Evolutionary conservation across 1,140 invertebrate species (phyloP).

Genomic region (Psix sp.): DNA sequence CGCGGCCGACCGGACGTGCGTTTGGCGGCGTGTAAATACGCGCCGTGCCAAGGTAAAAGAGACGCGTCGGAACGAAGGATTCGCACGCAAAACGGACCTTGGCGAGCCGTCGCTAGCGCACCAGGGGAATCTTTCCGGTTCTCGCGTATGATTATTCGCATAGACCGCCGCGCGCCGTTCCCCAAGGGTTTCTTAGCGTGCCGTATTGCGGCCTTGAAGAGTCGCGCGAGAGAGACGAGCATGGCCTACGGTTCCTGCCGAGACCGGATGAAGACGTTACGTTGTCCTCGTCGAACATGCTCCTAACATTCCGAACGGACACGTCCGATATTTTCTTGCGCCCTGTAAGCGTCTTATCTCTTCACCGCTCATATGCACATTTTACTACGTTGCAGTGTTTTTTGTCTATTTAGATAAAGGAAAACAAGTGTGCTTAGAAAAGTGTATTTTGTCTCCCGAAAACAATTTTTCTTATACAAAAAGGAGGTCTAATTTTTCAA

Average conservation of each 20-base stretch:
- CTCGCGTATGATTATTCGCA: slow-evolving; percentile 64
- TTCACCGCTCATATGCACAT: neutral
- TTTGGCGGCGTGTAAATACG: slow-evolving; percentile 50
- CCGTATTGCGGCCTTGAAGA: slow-evolving; percentile 64
- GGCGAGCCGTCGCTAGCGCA: slow-evolving; percentile 73
- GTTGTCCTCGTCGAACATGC: slow-evolving; percentile 40
- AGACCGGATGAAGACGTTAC: slow-evolving; percentile 54
- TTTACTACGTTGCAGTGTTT: too few species aligned
- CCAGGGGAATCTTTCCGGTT: slow-evolving; percentile 77
- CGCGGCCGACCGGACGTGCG: slow-evolving; percentile 68
- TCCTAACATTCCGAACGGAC: slow-evolving; percentile 33
- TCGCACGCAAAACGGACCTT: slow-evolving; percentile 69
- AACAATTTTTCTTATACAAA: too few species aligned
- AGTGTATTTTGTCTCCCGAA: too few species aligned
- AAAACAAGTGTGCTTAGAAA: too few species aligned
- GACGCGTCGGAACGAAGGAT: slow-evolving; percentile 58
- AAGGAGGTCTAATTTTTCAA: too few species aligned
- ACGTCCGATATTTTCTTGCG: slow-evolving; percentile 26
- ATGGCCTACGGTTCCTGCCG: slow-evolving; percentile 49
- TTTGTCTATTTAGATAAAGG: too few species aligned
- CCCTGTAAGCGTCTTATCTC: too few species aligned
- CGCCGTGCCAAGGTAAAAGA: slow-evolving; percentile 39
- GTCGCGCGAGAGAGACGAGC: slow-evolving; percentile 53
- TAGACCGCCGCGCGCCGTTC: slow-evolving; percentile 39
- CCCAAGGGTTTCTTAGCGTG: slow-evolving; percentile 63